Evolutionary conservation across 2,888 invertebrate species (phyloP), one percentile per base, ranked within the genome.

Genomic region (Phaonia tiefii): DNA sequence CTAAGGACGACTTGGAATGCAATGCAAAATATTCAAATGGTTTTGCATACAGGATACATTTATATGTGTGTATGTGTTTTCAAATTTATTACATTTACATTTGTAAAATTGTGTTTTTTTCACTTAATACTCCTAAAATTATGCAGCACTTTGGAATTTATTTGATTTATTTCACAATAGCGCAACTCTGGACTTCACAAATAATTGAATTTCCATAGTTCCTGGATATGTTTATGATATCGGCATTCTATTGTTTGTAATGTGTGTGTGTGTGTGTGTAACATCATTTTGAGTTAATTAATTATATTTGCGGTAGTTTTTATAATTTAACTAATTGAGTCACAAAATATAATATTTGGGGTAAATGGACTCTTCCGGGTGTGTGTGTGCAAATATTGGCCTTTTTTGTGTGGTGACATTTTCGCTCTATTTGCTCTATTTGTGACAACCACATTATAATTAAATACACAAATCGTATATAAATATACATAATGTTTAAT

Each of bases 291-390:
- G n/a, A 63, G 63, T 42, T 39, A 63, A 42, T 63, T 39, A 22
- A 3, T 39, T 22, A 63, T 63, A 39, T 20, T 39, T 63, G 63
- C 22, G 63, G 63, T 63, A 25, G n/a, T 54, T 54, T 63, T 11
- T 22, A 22, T 63, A 39, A 42, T 63, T 20, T 13, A 63, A 63
- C 63, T 63, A 63, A 63, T 42, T 63, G 42, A 63, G 63, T 63
- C 8, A 0, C 17, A 42, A 56, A 63, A 42, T 60, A n/a, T n/a
- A n/a, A n/a, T n/a, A n/a, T n/a, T n/a, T n/a, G n/a, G n/a, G n/a
- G n/a, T n/a, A 51, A 51, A 51, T n/a, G 4, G 31, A 31, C 8
- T 3, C 8, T 3, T 31, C 4, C 31, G 8, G 3, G 8, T 31
- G 11, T n/a, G 44, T n/a, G 13, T n/a, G 13, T n/a, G 44, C 13